Evolutionary conservation across 2,797 vertebrate genomes (phyloP).

Genomic region (Selene dorsalis): DNA sequence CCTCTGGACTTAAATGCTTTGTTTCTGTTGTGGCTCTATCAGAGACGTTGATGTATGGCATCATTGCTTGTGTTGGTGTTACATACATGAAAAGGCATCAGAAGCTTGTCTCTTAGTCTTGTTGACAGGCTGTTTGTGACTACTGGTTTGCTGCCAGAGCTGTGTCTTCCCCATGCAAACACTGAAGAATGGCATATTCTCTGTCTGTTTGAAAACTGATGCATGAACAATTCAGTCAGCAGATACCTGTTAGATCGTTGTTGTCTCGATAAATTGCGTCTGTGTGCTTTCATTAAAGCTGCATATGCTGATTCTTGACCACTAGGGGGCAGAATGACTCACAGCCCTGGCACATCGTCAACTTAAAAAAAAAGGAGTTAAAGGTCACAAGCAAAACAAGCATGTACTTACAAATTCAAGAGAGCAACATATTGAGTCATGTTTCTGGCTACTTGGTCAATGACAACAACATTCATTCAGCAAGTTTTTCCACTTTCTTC

Average conservation of each 20-base stretch:
- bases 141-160: constrained; percentile 10
- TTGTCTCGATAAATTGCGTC: constrained; percentile 4
- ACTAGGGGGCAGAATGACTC: neutral
- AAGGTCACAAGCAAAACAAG: too few relatives aligned
- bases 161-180: neutral
- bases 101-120: constrained; percentile 15
- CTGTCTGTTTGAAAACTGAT: constrained; percentile 11
- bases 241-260: too few relatives aligned
- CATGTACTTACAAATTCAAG: too few relatives aligned
- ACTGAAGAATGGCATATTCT: neutral
- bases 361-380: neutral
- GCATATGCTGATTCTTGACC: neutral
- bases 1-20: constrained; percentile 18
- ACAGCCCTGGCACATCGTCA: neutral
- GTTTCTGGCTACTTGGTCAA: neutral
- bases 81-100: constrained; percentile 31
- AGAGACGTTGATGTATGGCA: constrained; percentile 33
- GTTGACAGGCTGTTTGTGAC: constrained; percentile 12
- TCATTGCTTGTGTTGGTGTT: constrained; percentile 16
- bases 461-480: too few relatives aligned
- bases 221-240: constrained; percentile 19
- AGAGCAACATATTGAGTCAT: neutral
- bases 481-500: neutral
- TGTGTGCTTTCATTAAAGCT: constrained; percentile 4
- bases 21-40: neutral